A percentile compares a stretch with the other conserved stretches of the same genome.
phyloP scores from a whole-genome alignment of 2,888 invertebrate species.

The Lycophotia porphyrea region DNA sequence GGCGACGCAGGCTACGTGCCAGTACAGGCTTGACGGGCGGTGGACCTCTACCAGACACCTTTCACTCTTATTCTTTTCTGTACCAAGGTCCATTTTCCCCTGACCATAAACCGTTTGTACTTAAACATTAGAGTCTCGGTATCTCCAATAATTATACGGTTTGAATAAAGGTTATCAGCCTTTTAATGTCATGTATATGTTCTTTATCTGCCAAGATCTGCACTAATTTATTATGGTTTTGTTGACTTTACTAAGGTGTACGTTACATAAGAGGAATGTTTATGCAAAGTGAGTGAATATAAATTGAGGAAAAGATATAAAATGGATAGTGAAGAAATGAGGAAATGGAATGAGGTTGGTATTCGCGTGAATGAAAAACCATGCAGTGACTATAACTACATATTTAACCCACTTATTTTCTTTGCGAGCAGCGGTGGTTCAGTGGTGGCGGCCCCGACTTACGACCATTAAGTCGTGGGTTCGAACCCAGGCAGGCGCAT shows the following conservation, averaged over 20 bases:
- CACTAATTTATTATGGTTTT: constrained; percentile 72
- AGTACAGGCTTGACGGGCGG: constrained; percentile 78
- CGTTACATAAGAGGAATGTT: constrained; percentile 17
- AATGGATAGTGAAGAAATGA: constrained; percentile 1
- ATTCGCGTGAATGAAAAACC: background rate
- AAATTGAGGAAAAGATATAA: constrained; percentile 9
- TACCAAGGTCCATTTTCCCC: constrained; percentile 71
- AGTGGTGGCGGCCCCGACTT: too few species aligned
- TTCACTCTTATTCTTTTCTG: constrained; percentile 66
- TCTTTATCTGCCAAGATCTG: constrained; percentile 81
- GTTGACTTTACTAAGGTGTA: constrained; percentile 60
- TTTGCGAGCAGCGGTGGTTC: too few species aligned
- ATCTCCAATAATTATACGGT: constrained; percentile 88
- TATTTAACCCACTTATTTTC: too few species aligned
- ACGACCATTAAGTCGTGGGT: too few species aligned
- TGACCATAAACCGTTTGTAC: constrained; percentile 63
- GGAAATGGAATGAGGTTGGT: background rate
- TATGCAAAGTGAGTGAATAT: constrained; percentile 16
- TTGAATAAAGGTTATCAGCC: constrained; percentile 88
- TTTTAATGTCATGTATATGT: constrained; percentile 83
- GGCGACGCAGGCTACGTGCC: constrained; percentile 85
- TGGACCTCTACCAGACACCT: constrained; percentile 56
- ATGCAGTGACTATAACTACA: background rate
- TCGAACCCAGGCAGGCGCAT: too few species aligned
- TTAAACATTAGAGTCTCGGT: constrained; percentile 80